Conservation (phyloP, 2,888 invertebrate genomes). For the Sericinus montela region DNA sequence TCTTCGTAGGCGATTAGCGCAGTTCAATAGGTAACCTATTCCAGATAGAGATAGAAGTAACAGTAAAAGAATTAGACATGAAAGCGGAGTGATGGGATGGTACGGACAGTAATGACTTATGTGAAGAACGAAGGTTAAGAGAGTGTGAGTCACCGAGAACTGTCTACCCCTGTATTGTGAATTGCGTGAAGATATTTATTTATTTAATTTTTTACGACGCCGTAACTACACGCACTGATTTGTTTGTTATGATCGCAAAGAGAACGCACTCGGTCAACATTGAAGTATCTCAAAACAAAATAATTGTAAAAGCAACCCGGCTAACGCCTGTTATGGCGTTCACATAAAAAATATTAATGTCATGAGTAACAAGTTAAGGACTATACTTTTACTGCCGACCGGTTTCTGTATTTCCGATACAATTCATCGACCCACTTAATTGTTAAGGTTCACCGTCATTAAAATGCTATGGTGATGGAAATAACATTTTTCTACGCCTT, state of each 20-base stretch:
- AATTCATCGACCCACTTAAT: not conserved
- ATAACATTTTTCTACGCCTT: not conserved
- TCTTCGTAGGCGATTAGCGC: no score
- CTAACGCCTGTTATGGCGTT: not conserved
- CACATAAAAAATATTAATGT: constrained; percentile 4
- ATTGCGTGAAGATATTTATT: no score
- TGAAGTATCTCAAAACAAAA: not conserved
- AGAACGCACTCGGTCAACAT: not conserved
- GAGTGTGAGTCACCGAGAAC: no score
- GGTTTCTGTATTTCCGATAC: constrained; percentile 1
- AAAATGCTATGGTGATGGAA: not conserved
- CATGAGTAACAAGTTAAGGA: constrained; percentile 2
- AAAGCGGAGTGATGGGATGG: no score
- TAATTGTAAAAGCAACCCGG: not conserved
- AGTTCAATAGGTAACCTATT: no score
- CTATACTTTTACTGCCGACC: constrained; percentile 11
- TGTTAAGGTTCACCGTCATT: not conserved
- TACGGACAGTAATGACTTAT: no score
- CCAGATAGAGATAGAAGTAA: no score
- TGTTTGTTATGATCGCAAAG: not conserved
- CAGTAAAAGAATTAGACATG: no score
- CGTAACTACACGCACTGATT: no score
- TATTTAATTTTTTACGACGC: no score
- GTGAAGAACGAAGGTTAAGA: no score
- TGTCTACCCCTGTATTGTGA: no score